phyloP scores from a whole-genome alignment of 2,113 vertebrate genomes.

The Oostethus manadensis region DNA sequence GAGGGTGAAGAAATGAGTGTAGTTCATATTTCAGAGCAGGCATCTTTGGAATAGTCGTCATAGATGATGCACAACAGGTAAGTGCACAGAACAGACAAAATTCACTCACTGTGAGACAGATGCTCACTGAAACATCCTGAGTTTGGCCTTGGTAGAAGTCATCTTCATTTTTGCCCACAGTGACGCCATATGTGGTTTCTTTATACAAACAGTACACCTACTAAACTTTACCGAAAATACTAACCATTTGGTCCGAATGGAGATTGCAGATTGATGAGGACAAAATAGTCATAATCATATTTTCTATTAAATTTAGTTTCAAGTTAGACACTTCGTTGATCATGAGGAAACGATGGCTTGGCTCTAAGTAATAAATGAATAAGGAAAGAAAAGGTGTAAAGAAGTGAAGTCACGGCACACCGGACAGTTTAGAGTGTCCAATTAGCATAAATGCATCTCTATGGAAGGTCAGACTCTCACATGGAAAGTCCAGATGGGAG shows the following conservation, averaged over 20 bases:
- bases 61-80: not conserved
- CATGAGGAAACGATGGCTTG: too few relatives aligned
- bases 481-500: too few relatives aligned
- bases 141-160: conserved; percentile 34
- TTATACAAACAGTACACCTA: conserved; percentile 12
- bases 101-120: conserved; percentile 15
- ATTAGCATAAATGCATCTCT: too few relatives aligned
- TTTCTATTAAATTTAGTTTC: too few relatives aligned
- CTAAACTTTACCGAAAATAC: not conserved
- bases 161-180: conserved; percentile 6
- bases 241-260: not conserved
- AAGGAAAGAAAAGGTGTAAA: too few relatives aligned
- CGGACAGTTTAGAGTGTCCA: too few relatives aligned
- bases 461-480: too few relatives aligned
- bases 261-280: not conserved
- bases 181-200: conserved; percentile 15
- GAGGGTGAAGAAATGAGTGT: not conserved
- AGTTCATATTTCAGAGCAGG: not conserved
- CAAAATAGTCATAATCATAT: too few relatives aligned
- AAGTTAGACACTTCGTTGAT: too few relatives aligned
- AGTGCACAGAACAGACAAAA: not conserved
- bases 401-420: too few relatives aligned
- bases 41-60: conserved; percentile 7
- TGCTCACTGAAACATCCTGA: conserved; percentile 1
- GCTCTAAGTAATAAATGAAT: too few relatives aligned